Conservation (phyloP, 2,113 vertebrate species). For the Nothobranchius kuhntae region DNA sequence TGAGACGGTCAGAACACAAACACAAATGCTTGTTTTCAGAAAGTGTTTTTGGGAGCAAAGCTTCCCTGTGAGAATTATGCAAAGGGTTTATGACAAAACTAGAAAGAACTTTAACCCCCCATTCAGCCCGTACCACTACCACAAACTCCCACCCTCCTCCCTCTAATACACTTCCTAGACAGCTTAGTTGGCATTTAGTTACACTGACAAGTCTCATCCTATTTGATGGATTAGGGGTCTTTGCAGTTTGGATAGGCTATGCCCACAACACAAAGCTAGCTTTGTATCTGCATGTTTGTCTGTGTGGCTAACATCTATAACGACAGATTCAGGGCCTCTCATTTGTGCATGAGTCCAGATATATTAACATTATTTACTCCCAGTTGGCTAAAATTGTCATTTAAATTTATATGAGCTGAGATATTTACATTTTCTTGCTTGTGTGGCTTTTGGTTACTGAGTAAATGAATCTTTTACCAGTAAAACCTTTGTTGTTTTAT, state of each 20-base stretch:
- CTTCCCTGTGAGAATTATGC: constrained; percentile 41
- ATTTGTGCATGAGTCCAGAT: not conserved
- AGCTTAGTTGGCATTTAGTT: constrained; percentile 63
- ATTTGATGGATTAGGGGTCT: constrained; percentile 65
- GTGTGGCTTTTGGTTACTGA: no score
- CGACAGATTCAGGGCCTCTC: not conserved
- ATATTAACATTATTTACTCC: no score
- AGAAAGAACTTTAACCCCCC: constrained; percentile 8
- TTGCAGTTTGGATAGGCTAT: constrained; percentile 48
- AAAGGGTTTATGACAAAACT: constrained; percentile 48
- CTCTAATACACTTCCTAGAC: constrained; percentile 64
- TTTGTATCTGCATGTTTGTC: not conserved
- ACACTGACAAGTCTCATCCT: constrained; percentile 52
- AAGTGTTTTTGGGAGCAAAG: constrained; percentile 37
- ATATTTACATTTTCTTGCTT: no score
- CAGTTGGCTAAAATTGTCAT: not conserved
- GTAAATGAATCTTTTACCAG: no score
- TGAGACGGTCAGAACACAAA: constrained; percentile 25
- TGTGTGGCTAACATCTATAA: not conserved
- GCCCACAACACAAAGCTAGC: not conserved
- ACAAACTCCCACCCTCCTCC: constrained; percentile 22
- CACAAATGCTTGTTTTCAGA: constrained; percentile 23
- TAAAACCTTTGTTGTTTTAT: no score
- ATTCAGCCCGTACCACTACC: constrained; percentile 10
- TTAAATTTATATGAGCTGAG: no score